phyloP scores from a whole-genome alignment of 2,113 vertebrate genomes.

The Anhinga anhinga region DNA sequence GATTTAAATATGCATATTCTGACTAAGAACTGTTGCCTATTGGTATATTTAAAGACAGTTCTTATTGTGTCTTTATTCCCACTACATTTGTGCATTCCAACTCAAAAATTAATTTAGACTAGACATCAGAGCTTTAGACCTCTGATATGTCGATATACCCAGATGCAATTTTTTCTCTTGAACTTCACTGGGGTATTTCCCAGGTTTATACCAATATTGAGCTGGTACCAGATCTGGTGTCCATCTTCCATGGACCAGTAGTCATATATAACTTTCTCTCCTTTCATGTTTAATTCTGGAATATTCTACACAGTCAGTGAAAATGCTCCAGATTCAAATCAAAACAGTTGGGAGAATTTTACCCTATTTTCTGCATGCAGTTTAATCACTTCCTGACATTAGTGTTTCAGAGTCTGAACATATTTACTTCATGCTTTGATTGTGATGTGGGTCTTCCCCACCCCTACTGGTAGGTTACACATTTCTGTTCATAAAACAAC shows the following conservation, averaged over 20 bases:
- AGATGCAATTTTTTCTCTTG: background rate
- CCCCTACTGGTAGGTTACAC: background rate
- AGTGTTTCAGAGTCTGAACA: background rate
- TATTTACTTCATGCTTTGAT: background rate
- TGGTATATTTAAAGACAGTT: background rate
- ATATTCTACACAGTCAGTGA: background rate
- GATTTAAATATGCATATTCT: background rate
- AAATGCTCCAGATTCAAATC: background rate
- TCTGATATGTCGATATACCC: background rate
- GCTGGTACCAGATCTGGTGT: background rate
- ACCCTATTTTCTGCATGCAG: background rate
- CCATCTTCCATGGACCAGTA: background rate
- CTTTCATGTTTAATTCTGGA: background rate
- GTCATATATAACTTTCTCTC: background rate
- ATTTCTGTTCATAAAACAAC: background rate
- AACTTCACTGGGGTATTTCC: background rate
- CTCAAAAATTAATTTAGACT: background rate
- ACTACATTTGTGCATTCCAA: background rate
- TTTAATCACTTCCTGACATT: background rate
- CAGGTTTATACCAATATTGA: background rate
- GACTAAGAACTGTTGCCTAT: background rate
- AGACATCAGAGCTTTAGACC: background rate
- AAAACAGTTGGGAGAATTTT: background rate
- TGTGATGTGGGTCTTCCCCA: background rate
- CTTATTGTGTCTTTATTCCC: background rate